Percentiles rank a stretch among this genome's conserved stretches.
Conservation (phyloP, 2,113 vertebrate species). For the Aegotheles bennettii region DNA sequence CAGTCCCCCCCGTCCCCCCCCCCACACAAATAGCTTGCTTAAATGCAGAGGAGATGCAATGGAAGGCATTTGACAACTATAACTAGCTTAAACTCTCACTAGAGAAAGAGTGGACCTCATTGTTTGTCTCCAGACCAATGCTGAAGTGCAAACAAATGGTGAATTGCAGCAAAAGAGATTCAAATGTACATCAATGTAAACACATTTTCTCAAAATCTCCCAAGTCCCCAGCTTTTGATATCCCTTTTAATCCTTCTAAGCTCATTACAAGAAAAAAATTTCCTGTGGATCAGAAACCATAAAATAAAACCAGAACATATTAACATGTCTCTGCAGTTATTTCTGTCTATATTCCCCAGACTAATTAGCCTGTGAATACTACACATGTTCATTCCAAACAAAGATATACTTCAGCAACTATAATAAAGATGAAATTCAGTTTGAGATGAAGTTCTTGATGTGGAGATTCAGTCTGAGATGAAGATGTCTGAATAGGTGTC, state of each 20-base stretch:
- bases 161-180: not conserved
- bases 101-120: not conserved
- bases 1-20: not conserved
- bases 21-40: not conserved
- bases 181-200: not conserved
- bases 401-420: not conserved
- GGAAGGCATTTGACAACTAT: not conserved
- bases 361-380: not conserved
- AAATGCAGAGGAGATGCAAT: not conserved
- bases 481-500: not conserved
- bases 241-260: not conserved
- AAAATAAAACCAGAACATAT: not conserved
- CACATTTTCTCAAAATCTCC: not conserved
- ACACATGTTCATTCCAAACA: not conserved
- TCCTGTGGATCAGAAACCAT: not conserved
- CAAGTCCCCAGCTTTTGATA: not conserved
- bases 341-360: not conserved
- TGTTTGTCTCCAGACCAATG: not conserved
- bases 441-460: not conserved
- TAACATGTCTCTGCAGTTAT: not conserved
- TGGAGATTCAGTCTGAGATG: not conserved
- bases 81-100: not conserved
- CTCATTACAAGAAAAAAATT: not conserved
- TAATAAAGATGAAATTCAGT: not conserved
- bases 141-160: not conserved